Evolutionary conservation across 2,888 invertebrate genomes (phyloP), one percentile per base, ranked within the genome.

Genomic region (Meganola albula): DNA sequence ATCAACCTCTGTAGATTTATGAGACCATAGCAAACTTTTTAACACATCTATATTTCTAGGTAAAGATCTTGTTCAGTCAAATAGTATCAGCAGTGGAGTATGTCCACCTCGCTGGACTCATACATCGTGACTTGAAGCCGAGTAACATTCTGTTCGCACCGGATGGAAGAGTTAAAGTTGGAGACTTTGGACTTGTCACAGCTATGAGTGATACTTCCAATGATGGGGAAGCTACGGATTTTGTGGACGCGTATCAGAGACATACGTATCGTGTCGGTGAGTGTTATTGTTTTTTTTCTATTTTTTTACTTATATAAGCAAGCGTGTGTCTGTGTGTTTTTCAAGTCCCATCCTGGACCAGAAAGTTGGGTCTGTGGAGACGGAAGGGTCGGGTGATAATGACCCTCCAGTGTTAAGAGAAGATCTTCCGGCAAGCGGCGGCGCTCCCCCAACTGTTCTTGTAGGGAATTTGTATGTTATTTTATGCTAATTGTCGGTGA

Each of bases 131-230:
- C 78, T 87, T 99, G 21, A 99, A 99, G 87, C 95, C 94, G 57
- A 82, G 74, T 36, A 82, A 77, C 41, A 78, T 82, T 14, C 96
- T 99, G 78, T 98, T 99, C 75, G 94, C 97, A 0, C 88, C 92
- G 46, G 95, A 97, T 71, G 95, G 95, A 0, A 51, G 69, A 2
- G 91, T 99, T 5, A 99, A 99, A 87, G 94, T 99, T 33, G 99
- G 99, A 0, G 99, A 99, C 83, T 99, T 99, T 82, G 99, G 99
- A 0, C 89, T 99, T n/a, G 99, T 96, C 7, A 98, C 98, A 3
- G 92, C 93, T 11, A 93, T 94, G 88, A 60, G 53, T 0, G 85
- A 85, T 18, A 63, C 59, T 10, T 64, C 75, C 0, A 63, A 60
- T 8, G 76, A 73, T 10, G 65, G 64, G 0, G 72, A 66, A 10